Evolutionary conservation across 1,140 invertebrate genomes (phyloP).

Genomic region (Aethina tumida): DNA sequence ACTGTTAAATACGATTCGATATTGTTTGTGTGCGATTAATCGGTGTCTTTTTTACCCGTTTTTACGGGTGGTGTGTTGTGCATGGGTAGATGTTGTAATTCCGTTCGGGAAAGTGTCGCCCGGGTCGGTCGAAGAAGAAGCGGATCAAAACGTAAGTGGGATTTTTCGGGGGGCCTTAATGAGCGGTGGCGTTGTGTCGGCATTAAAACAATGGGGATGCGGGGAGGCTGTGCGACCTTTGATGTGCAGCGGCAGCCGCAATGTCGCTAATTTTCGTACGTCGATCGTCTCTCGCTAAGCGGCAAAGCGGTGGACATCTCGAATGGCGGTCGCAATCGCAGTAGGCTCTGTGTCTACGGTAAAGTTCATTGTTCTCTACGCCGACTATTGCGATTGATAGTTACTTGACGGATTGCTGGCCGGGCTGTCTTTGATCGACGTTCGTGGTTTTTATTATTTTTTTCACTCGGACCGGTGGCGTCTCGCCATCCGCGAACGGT

Average conservation of each 20-base stretch:
- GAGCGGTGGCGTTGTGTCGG: not conserved
- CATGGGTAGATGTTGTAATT: no score
- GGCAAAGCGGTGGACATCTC: slow-evolving; percentile 28
- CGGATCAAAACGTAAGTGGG: slow-evolving; percentile 5
- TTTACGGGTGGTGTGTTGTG: slow-evolving; percentile 13
- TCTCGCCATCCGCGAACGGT: slow-evolving; percentile 6
- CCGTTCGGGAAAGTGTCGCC: slow-evolving; percentile 6
- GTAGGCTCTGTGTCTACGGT: no score
- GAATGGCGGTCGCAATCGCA: slow-evolving; percentile 35
- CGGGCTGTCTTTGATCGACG: slow-evolving; percentile 17
- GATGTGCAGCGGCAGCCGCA: slow-evolving; percentile 19
- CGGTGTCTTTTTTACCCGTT: slow-evolving; percentile 29
- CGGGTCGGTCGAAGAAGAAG: not conserved
- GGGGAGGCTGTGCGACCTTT: slow-evolving; percentile 20
- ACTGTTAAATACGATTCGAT: slow-evolving; percentile 32
- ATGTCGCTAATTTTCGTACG: slow-evolving; percentile 29
- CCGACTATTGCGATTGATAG: slow-evolving; percentile 30
- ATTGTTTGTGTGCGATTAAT: slow-evolving; percentile 42
- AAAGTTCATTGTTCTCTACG: slow-evolving; percentile 36
- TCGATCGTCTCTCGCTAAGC: slow-evolving; percentile 16
- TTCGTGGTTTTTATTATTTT: no score
- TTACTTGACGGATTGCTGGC: no score
- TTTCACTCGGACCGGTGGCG: slow-evolving; percentile 7
- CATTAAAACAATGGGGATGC: slow-evolving; percentile 18
- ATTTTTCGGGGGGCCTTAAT: slow-evolving; percentile 1